These are phyloP conservation scores for Menidia menidia DNA, from an alignment of 2,797 vertebrate species.

Conservation along the genomic window DNA sequence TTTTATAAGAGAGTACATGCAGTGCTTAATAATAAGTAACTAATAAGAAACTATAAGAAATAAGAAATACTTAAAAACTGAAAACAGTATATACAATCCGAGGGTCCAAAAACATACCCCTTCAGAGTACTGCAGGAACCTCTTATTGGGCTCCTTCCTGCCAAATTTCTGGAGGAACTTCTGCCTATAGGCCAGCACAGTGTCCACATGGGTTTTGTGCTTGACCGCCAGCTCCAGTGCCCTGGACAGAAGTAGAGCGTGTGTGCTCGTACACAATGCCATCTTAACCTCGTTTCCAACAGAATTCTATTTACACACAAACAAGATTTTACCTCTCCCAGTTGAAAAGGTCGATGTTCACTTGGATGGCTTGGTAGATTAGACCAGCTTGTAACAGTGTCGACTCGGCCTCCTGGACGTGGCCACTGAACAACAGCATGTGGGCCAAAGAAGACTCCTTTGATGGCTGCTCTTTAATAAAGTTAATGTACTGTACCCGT, in stretches of 20 bases:
- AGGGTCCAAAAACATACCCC: conserved; percentile 82
- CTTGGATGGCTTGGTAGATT: conserved; percentile 92
- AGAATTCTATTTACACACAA: conserved; percentile 2
- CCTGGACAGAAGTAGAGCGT: conserved; percentile 75
- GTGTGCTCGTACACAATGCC: conserved; percentile 4
- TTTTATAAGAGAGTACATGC: conserved; percentile 6
- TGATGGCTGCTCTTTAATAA: conserved; percentile 93
- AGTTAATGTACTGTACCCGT: conserved; percentile 93
- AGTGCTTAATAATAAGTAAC: conserved; percentile 15
- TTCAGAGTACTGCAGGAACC: conserved; percentile 93
- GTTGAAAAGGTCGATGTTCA: conserved; percentile 93
- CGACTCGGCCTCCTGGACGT: conserved; percentile 91
- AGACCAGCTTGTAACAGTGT: conserved; percentile 91
- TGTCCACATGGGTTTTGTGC: conserved; percentile 98
- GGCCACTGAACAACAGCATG: conserved; percentile 92
- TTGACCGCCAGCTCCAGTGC: conserved; percentile 96
- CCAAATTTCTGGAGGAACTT: conserved; percentile 91
- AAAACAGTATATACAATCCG: conserved; percentile 25
- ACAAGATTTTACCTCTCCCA: conserved; percentile 91
- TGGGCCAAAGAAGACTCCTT: conserved; percentile 93
- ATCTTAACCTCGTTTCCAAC: conserved; percentile 14
- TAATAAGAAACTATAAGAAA: conserved; percentile 25
- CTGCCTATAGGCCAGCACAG: conserved; percentile 92
- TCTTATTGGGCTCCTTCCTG: conserved; percentile 94
- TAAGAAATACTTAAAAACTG: not conserved